Evolutionary conservation across 92 coral and sea anemone species (phyloP), one percentile per base, ranked within the genome.

Genomic region (Epizoanthus fatuus): DNA sequence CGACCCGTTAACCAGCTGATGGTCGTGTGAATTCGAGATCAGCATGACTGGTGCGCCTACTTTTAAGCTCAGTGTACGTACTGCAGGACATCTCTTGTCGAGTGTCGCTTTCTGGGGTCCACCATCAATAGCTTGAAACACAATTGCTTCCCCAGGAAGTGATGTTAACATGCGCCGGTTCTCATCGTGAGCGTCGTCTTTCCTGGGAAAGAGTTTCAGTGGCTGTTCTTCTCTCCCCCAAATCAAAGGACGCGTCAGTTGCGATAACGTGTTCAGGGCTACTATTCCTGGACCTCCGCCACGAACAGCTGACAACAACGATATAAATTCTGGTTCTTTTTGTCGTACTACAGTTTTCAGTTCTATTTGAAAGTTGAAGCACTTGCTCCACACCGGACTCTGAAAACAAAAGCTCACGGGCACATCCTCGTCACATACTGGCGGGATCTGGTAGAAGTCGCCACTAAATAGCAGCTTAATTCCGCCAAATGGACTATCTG

Each of bases 21-120:
- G 56, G 15, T 87, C 22, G 2, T 59, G 69, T 17, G 59, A 63
- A 49, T 72, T 87, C 9, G 29, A 55, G 1, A 80, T 16, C 0
- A 87, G 81, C 87, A 81, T 87, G 12, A 87, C 87, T 16, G 91
- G 86, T 29, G 83, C 87, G 17, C 86, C 86, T 2, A 71, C 75
- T 53, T 87, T 87, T 38, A 87, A 29, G 51, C 7, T 4, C 7
- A 87, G 39, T 4, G 69, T 19, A 8, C 60, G 17, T 39, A 29
- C 25, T 7, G 82, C 68, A 40, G 91, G 87, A 42, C 91, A 81
- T 44, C 60, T 40, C 59, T 49, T 81, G 66, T 87, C 75, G 0
- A 72, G 40, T 11, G 5, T 45, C 7, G 45, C 22, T 19, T 85
- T 85, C 58, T 67, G 32, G 38, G 60, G 54, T 2, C 89, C 84